Evolutionary conservation across 2,888 invertebrate genomes (phyloP).

Genomic region (Notocelia uddmanniana): DNA sequence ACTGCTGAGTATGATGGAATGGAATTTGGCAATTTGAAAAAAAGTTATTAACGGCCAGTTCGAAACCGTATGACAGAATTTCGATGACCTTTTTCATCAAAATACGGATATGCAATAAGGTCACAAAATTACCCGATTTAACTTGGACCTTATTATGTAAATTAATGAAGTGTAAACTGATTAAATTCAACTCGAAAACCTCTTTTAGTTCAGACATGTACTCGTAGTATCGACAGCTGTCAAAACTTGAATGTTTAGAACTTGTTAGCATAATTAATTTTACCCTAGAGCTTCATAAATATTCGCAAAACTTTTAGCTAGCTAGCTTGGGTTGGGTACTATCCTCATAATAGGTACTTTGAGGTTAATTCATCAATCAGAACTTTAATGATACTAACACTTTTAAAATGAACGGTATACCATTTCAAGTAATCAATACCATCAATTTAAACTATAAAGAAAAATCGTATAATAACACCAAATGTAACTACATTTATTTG

Average conservation of each 20-base stretch:
- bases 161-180: background rate
- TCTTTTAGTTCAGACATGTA: background rate
- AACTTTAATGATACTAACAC: background rate
- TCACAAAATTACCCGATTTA: background rate
- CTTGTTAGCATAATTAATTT: background rate
- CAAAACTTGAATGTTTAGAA: background rate
- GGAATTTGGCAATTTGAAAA: background rate
- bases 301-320: conserved; percentile 5
- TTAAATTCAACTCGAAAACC: background rate
- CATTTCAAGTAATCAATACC: conserved; percentile 28
- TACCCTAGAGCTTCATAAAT: background rate
- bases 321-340: background rate
- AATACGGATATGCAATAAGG: background rate
- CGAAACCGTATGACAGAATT: background rate
- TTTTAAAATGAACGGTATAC: conserved; percentile 17
- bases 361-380: background rate
- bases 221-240: conserved; percentile 8
- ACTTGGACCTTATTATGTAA: background rate
- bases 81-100: background rate
- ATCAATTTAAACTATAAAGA: conserved; percentile 10
- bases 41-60: background rate
- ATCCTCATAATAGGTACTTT: background rate
- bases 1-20: background rate
- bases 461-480: conserved; percentile 12
- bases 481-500: background rate